These are phyloP conservation scores for Eurystomus glaucurus DNA, from an alignment of 2,797 vertebrate species.

Conservation along the genomic window DNA sequence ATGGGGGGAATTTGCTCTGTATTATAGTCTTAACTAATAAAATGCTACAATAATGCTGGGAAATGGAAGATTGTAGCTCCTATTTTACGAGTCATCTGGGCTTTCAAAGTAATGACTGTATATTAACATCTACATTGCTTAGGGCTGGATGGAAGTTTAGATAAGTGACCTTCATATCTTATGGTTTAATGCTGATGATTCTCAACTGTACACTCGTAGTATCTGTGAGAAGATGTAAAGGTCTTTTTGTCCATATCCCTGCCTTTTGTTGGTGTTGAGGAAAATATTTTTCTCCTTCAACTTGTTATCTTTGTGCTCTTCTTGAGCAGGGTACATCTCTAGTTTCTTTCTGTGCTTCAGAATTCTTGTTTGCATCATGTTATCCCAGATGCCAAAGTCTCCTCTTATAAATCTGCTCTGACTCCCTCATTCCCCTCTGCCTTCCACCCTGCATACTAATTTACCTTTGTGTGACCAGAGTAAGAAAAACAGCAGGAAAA, in stretches of 20 bases:
- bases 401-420: slow-evolving; percentile 3
- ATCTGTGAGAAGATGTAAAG: neutral
- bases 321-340: neutral
- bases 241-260: neutral
- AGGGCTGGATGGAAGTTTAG: slow-evolving; percentile 42
- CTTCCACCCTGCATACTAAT: slow-evolving; percentile 18
- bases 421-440: neutral
- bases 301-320: neutral
- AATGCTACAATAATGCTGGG: slow-evolving; percentile 10
- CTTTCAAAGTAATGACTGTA: slow-evolving; percentile 37
- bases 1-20: neutral
- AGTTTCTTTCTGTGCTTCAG: neutral
- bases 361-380: neutral
- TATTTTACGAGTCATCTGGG: slow-evolving; percentile 40
- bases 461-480: slow-evolving; percentile 18
- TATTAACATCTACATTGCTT: slow-evolving; percentile 48
- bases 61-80: slow-evolving; percentile 40
- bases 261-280: neutral
- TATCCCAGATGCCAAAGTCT: neutral
- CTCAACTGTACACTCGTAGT: neutral
- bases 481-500: neutral
- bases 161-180: slow-evolving; percentile 50
- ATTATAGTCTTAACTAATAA: slow-evolving; percentile 21
- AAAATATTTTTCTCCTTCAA: neutral
- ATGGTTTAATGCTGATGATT: slow-evolving; percentile 18